Base-by-base conservation (phyloP, 2,888 invertebrate species). In the Metalampra italica region DNA sequence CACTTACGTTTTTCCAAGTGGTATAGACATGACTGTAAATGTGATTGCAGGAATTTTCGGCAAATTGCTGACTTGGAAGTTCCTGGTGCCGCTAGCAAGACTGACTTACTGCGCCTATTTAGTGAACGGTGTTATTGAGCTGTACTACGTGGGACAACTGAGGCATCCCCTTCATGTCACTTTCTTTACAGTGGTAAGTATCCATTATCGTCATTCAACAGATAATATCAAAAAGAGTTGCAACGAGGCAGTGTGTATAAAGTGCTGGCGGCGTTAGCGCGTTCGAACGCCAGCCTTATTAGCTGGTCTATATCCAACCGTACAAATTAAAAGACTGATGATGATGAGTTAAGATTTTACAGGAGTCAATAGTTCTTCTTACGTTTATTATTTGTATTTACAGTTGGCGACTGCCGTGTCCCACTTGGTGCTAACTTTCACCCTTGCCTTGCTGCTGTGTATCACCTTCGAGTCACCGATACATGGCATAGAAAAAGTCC, bases 51-150 rank as follows among this genome's bases (percentile, higher is more conserved):
- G 91, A 43, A 67, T 91, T 7, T 61, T 93, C 0, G 89, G 87
- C 29, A 90, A 81, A 58, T 75, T 93, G 52, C 68, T 93, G 42
- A 89, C 88, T 0, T 92, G 92, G 92, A 91, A 91, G 64, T 82
- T 91, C 43, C 91, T 93, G 58, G 90, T 91, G 29, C 93, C 94
- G 0, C 79, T 94, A 13, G 92, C 93, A 54, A 89, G 94, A 59
- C 75, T 95, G 49, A 94, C 94, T 0, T 94, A 93, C 69, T 93
- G 93, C 59, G 93, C 94, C 1, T 94, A 94, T 71, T 84, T 94
- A 45, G 91, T 93, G 30, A 94, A 94, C 68, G 94, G 94, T 3
- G 80, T 94, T 15, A 90, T 94, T 0, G 94, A 93, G 68, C 72
- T 94, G 51, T 92, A 93, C 73, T 91, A 91, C 58, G 84, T 91